Evolutionary conservation across 1,140 invertebrate genomes (phyloP), one percentile per base, ranked within the genome.

Genomic region (Ctenoplectra terminalis): DNA sequence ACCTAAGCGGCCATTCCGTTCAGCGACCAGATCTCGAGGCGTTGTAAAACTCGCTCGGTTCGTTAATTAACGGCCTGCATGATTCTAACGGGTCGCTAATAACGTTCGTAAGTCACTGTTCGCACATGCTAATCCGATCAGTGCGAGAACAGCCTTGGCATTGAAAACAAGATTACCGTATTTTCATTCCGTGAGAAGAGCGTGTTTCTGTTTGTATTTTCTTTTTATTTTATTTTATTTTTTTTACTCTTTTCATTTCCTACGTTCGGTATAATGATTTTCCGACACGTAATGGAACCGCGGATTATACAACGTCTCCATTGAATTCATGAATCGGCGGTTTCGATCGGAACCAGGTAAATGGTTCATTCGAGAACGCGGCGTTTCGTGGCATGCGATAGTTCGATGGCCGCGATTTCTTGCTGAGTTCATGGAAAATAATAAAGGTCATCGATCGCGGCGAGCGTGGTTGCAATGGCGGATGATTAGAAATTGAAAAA

Each of bases 21-120:
- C 15, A 5, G 0, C 40, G 34, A 13, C 43, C 29, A 54, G 61
- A 64, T 79, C 74, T n/a, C 54, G 54, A 50, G 17, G 37, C 43
- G 26, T 71, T 26, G 63, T 56, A 50, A 37, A 26, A 7, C 50
- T 15, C 31, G 26, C 56, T 67, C 37, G 50, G 20, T 37, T 74
- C 50, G 58, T 26, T 82, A 85, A 86, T 86, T 85, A 81, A 73
- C 46, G 31, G 58, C 29, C 63, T 29, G 37, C 70, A 17, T 50
- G 73, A 76, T 67, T 82, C 60, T 84, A 85, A 85, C 63, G 71
- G 83, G 31, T 77, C 34, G 72, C 29, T 77, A 86, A 85, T 86
- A 79, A 85, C 73, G 43, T 64, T 70, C 72, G 40, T 48, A 64
- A 84, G 37, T n/a, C 37, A 15, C 23, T 26, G 52, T 74, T 84